Base-by-base conservation (phyloP, 2,797 vertebrate genomes). In the Macropus fuliginosus region DNA sequence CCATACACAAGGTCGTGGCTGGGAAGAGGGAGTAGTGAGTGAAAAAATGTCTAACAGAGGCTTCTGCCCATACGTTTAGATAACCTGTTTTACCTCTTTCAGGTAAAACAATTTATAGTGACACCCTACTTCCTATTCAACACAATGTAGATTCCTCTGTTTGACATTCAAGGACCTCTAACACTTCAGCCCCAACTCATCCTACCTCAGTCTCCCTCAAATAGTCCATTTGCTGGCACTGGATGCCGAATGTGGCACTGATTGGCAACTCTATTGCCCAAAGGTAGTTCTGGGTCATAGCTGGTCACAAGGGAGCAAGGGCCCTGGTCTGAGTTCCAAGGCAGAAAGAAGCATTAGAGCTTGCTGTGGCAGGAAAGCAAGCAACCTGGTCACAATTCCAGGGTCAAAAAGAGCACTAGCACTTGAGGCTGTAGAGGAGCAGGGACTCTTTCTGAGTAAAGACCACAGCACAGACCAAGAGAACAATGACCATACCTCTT, bases 31-130 rank as follows among this genome's bases (percentile, higher is more conserved):
- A n/a, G 0, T 0, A 89, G 54, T 56, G 87, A 90, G n/a, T 28
- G 56, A 91, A 56, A 46, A 59, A 81, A 54, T 92, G 54, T 56
- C 74, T 50, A 59, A 81, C 50, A 92, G 91, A 94, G 57, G 46
- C n/a, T 81, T n/a, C 66, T 24, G 21, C 18, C n/a, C 16, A 74
- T 16, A n/a, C 6, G 2, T 74, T 40, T 8, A 40, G 66, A n/a
- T n/a, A 46, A 66, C 54, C 29, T 0, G 91, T 93, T 95, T 89
- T 31, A 55, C 14, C 5, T 74, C 54, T 90, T 18, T 40, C 91
- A 95, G 34, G 1, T 56, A 56, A 9, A 4, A 59, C 55, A 50
- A 54, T 56, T 91, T 91, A 40, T 2, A 81, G 5, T 40, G n/a
- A 50, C 29, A 91, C 59, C 55, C 56, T 21, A 52, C 31, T 8